phyloP scores from a whole-genome alignment of 1,140 invertebrate species.

The Drosophila subpulchrella region DNA sequence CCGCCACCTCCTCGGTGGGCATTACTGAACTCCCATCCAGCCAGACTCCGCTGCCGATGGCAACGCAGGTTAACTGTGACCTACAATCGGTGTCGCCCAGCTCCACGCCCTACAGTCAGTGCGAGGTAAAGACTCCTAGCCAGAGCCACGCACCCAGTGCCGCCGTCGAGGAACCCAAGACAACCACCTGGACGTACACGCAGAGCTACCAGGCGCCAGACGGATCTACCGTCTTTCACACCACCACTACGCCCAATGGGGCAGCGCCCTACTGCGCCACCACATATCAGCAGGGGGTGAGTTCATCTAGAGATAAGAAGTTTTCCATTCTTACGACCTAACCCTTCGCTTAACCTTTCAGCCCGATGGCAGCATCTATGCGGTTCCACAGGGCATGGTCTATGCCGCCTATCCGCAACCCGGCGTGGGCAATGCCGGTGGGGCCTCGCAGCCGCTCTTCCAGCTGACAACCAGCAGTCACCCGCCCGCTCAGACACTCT shows the following conservation, averaged over 20 bases:
- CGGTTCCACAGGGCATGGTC: constrained; percentile 83
- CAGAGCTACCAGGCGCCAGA: constrained; percentile 80
- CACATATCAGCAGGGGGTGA: constrained; percentile 84
- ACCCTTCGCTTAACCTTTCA: constrained; percentile 14
- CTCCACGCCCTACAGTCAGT: constrained; percentile 77
- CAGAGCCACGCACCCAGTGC: constrained; percentile 61
- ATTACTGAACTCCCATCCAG: constrained; percentile 47
- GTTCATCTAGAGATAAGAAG: not conserved
- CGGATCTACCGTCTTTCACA: constrained; percentile 81
- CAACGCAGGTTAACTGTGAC: constrained; percentile 65
- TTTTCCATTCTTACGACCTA: not conserved
- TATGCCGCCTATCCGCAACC: constrained; percentile 80
- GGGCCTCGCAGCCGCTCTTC: constrained; percentile 68
- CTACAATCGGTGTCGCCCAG: constrained; percentile 75
- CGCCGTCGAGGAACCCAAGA: constrained; percentile 72
- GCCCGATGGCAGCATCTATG: constrained; percentile 84
- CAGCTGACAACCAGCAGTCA: constrained; percentile 65
- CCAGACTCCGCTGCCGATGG: constrained; percentile 57
- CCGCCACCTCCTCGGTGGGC: constrained; percentile 26
- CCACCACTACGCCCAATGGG: constrained; percentile 72
- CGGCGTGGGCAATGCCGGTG: constrained; percentile 56
- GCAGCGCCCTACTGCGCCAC: constrained; percentile 77
- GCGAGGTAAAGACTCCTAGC: constrained; percentile 60
- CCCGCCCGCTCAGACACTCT: constrained; percentile 57
- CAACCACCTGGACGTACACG: constrained; percentile 78